A percentile compares a stretch with the other conserved stretches of the same genome.
Conservation (phyloP, 2,888 invertebrate species). For the Philereme transversata region DNA sequence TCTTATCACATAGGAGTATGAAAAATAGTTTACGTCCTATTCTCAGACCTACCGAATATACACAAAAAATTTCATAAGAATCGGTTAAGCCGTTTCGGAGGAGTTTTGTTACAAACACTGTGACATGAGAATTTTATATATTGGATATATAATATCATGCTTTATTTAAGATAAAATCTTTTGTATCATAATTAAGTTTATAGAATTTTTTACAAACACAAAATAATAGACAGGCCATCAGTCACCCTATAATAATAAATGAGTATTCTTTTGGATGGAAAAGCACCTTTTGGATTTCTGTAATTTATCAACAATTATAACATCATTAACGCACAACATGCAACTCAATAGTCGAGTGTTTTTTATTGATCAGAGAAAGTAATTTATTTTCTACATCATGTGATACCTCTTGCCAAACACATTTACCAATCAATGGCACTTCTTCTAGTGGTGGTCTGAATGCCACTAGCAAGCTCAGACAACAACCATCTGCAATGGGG, state of each 20-base stretch:
- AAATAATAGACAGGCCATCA: slow-evolving; percentile 25
- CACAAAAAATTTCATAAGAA: too few relatives aligned
- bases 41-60: too few relatives aligned
- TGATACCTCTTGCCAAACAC: slow-evolving; percentile 93
- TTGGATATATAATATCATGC: too few relatives aligned
- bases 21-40: too few relatives aligned
- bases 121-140: too few relatives aligned
- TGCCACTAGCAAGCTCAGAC: slow-evolving; percentile 91
- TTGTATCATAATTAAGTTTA: too few relatives aligned
- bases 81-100: too few relatives aligned
- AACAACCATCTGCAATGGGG: slow-evolving; percentile 88
- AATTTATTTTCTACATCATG: slow-evolving; percentile 87
- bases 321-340: slow-evolving; percentile 89
- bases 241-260: slow-evolving; percentile 15
- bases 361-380: slow-evolving; percentile 86
- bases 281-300: slow-evolving; percentile 24
- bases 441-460: slow-evolving; percentile 94
- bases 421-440: slow-evolving; percentile 93
- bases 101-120: too few relatives aligned
- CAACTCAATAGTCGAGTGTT: slow-evolving; percentile 91
- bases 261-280: slow-evolving; percentile 23
- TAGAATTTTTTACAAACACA: background rate
- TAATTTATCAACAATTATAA: slow-evolving; percentile 2
- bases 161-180: too few relatives aligned
- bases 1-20: too few relatives aligned